A percentile compares a stretch with the other conserved stretches of the same genome.
Conservation (phyloP, 2,797 vertebrate species). For the Hypotaenidia okinawae region DNA sequence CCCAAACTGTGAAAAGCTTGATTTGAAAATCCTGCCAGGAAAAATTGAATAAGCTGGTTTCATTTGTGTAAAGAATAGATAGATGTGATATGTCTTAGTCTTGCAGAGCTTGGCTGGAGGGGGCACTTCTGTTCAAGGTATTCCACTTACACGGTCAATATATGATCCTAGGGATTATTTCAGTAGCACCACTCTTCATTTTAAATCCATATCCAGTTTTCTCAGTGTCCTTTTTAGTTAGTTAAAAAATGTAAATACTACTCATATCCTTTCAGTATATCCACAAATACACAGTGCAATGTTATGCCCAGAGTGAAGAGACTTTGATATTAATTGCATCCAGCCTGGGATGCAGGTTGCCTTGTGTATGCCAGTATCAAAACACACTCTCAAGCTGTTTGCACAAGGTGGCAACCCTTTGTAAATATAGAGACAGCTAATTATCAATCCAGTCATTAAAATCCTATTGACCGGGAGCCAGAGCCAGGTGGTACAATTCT, state of each 20-base stretch:
- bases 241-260: background rate
- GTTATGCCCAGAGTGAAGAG: background rate
- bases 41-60: background rate
- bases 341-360: background rate
- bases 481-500: background rate
- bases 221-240: background rate
- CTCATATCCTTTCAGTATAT: background rate
- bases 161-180: background rate
- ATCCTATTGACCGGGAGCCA: background rate
- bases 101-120: background rate
- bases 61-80: background rate
- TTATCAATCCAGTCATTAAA: background rate
- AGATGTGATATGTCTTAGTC: background rate
- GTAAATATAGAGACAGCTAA: background rate
- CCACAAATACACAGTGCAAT: background rate
- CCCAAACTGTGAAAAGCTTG: background rate
- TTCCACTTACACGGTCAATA: too few species aligned
- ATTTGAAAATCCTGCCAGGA: background rate
- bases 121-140: background rate
- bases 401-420: too few species aligned
- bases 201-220: background rate
- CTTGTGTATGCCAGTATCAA: background rate
- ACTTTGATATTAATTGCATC: background rate
- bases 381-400: background rate
- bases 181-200: background rate